Evolutionary conservation across 2,113 vertebrate genomes (phyloP), one percentile per base, ranked within the genome.

Genomic region (Silurus glanis): DNA sequence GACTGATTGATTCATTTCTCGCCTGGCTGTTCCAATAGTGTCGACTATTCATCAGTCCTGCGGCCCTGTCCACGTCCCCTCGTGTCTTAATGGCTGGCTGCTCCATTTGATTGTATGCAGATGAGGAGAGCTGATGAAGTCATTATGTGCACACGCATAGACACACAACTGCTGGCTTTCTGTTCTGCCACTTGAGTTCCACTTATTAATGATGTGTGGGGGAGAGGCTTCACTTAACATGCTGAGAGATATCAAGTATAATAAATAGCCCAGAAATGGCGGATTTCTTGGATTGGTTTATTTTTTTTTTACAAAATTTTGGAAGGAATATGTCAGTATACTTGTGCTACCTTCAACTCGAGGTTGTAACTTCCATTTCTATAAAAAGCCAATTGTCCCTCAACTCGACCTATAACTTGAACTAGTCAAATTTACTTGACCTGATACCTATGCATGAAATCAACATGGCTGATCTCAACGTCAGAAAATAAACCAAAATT

Each of bases 81-180:
- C 49, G 25, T 69, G 83, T 64, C 87, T 90, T 87, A 90, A 92
- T 91, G 93, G 90, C 91, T 90, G 86, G 47, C 90, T 90, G 91
- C 92, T 91, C 91, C 84, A 81, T 92, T 90, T 92, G 93, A 95
- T 94, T 95, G 90, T 90, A 93, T 93, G 93, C 88, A 94, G 92
- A 94, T 94, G 92, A 95, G 88, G 80, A 47, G 80, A 87, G 80
- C 84, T 92, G 89, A 92, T 89, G 83, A 92, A 90, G 89, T 92
- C 90, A 83, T 80, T 91, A 92, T 90, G 91, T 88, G 84, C 90
- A 88, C 84, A 88, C 53, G 84, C 79, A 90, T 90, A 89, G 89
- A 88, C 53, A 86, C 80, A 90, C 90, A 89, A 90, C 91, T 55
- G 75, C 88, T 67, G 90, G 91, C 91, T 83, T 86, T 94, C 66